Percentiles rank a stretch among this genome's conserved stretches.
Evolutionary conservation across 2,113 vertebrate species (phyloP).

Genomic region (Aix galericulata): DNA sequence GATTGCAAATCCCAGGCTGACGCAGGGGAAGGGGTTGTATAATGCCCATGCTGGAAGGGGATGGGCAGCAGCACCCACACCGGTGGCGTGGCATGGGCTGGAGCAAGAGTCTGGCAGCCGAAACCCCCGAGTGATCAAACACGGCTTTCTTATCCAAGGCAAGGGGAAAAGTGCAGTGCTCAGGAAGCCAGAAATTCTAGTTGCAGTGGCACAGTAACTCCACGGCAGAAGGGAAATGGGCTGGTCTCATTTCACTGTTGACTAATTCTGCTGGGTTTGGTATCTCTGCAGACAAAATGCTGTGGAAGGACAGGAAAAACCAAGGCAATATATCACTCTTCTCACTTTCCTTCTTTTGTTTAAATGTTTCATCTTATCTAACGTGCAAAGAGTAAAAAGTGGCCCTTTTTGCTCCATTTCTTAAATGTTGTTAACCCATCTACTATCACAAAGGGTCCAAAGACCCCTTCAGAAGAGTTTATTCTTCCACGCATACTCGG

Average conservation of each 20-base stretch:
- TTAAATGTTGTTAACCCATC: not conserved
- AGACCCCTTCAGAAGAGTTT: not conserved
- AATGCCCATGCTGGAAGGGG: not conserved
- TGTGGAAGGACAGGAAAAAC: not conserved
- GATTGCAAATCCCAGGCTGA: conserved; percentile 41
- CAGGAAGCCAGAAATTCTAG: not conserved
- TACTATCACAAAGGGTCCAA: not conserved
- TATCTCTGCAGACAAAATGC: not conserved
- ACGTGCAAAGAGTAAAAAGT: not conserved
- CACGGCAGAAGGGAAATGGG: not conserved
- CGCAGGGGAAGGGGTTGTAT: not conserved
- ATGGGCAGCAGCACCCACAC: not conserved
- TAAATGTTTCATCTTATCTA: not conserved
- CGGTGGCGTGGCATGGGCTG: not conserved
- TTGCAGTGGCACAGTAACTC: not conserved
- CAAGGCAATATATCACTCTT: not conserved
- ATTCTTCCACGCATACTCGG: not conserved
- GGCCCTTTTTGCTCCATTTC: not conserved
- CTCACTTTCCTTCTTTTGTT: not conserved
- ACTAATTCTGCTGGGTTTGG: not conserved
- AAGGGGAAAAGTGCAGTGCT: not conserved
- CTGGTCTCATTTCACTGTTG: not conserved
- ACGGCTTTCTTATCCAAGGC: not conserved
- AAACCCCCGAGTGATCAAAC: not conserved
- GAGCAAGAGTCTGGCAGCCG: not conserved